Conservation (phyloP, 2,888 invertebrate species). For the Conomelus anceps region DNA sequence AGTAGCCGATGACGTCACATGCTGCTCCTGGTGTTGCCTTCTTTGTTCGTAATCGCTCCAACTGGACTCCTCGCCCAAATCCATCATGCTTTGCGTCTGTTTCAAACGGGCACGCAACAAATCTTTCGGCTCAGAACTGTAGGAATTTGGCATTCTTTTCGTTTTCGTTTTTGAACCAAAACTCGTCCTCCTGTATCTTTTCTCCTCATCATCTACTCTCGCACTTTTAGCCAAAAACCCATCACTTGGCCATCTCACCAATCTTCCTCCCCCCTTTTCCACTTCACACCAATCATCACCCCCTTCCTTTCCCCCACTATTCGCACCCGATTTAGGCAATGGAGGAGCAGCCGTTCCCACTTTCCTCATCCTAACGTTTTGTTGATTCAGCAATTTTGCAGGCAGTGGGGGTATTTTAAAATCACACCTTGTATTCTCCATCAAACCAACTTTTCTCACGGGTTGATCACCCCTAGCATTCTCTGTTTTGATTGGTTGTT, state of each 20-base stretch:
- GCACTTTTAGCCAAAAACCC: background rate
- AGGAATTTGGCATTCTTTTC: background rate
- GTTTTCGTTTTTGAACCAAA: background rate
- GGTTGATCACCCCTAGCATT: background rate
- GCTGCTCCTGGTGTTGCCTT: background rate
- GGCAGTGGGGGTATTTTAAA: background rate
- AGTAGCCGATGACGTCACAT: background rate
- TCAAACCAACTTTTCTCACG: background rate
- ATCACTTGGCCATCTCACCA: conserved; percentile 11
- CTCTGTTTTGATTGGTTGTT: background rate
- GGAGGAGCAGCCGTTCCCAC: conserved; percentile 8
- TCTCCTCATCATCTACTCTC: background rate
- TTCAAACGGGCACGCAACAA: conserved; percentile 22
- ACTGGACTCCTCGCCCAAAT: conserved; percentile 6
- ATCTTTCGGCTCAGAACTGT: conserved; percentile 17
- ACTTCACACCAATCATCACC: background rate
- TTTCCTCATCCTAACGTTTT: background rate
- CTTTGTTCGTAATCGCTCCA: background rate
- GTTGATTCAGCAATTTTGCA: background rate
- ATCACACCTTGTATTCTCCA: background rate
- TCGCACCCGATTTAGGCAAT: background rate
- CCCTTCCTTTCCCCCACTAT: background rate
- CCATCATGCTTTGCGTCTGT: conserved; percentile 23
- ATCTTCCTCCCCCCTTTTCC: background rate
- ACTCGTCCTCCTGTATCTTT: background rate